Evolutionary conservation across 2,113 vertebrate species (phyloP), one percentile per base, ranked within the genome.

Genomic region (Entomyzon cyanotis): DNA sequence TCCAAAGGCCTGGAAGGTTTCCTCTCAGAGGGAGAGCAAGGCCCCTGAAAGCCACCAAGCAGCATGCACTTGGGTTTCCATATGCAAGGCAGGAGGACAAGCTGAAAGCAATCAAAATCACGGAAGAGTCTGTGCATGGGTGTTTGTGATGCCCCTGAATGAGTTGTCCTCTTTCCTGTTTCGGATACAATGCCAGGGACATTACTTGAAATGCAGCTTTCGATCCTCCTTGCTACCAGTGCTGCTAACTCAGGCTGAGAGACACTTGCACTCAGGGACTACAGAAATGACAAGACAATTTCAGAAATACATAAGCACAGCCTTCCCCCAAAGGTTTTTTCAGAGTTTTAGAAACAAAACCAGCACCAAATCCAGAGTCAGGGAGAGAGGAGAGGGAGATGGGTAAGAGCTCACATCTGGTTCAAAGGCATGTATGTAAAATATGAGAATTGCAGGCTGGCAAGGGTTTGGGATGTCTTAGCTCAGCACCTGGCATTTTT

Each of bases 201-300:
- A 7, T 85, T 41, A 28, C 53, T 65, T 65, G 55, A 88, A 76
- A 65, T 52, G 87, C 30, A 89, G 79, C 59, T 90, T 81, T 85
- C 9, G 7, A 27, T 76, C 71, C 27, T 33, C 87, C 1, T 9
- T 12, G 39, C 70, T 39, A 8, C n/a, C 75, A 11, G 49, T 18
- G 46, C 58, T 71, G 50, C 80, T 76, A 93, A 65, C 42, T 42
- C 67, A 58, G 87, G 20, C 75, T 44, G 56, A 55, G 74, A n/a
- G 4, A 95, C 93, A 95, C 92, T 95, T 95, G 93, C 91, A 73
- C 94, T 89, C 52, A 82, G 71, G 64, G 21, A 92, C 22, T 74
- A 81, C 28, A 92, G 90, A 90, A 86, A 92, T 95, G 93, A 96
- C 7, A 2, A 41, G 27, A 31, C 47, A 59, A 84, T 81, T 94